These are phyloP conservation scores for Chrysocyon brachyurus DNA, from an alignment of 2,797 vertebrate species.

Conservation along the genomic window DNA sequence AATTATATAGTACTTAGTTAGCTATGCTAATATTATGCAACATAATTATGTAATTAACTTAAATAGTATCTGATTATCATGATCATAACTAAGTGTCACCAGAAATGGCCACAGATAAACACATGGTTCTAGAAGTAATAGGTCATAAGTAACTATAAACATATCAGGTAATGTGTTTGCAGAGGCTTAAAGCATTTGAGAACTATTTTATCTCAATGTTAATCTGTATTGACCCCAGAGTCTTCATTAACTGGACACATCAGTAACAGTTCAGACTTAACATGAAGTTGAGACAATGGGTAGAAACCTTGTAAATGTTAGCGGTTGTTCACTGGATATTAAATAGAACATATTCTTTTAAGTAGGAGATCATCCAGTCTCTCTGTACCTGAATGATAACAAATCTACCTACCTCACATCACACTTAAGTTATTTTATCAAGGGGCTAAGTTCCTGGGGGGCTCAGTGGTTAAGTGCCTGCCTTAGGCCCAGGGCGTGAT, in stretches of 20 bases:
- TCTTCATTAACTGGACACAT: neutral
- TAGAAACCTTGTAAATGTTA: neutral
- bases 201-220: neutral
- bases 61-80: neutral
- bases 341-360: neutral
- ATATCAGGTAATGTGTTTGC: neutral
- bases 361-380: neutral
- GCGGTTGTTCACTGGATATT: neutral
- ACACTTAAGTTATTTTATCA: neutral
- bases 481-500: too few species aligned
- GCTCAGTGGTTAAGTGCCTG: too few species aligned
- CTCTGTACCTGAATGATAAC: neutral
- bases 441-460: too few species aligned
- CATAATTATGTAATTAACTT: neutral
- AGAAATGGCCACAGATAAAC: conserved; percentile 2
- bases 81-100: neutral
- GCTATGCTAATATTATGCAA: neutral
- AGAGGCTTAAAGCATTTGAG: neutral
- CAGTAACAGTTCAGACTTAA: neutral
- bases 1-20: neutral
- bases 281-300: neutral
- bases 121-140: neutral
- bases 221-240: neutral
- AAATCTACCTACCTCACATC: neutral
- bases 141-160: neutral